Percentiles rank a stretch among this genome's conserved stretches.
These are phyloP conservation scores for Halyomorpha halys DNA, from an alignment of 1,140 invertebrate species.

Conservation along the genomic window DNA sequence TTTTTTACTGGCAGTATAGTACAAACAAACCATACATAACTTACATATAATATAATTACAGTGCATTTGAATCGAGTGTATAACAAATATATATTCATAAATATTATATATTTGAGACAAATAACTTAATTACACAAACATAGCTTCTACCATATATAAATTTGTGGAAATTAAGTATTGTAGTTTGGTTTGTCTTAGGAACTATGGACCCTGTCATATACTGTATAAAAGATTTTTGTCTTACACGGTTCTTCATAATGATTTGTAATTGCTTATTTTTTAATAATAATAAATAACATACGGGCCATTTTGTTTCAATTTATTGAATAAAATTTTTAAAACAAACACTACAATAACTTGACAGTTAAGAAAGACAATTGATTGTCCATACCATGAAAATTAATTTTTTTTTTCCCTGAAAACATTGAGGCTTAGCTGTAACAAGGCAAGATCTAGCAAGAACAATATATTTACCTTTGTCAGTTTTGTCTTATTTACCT, in stretches of 20 bases:
- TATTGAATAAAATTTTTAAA: no score
- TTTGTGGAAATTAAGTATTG: slow-evolving; percentile 5
- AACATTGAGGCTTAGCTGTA: not conserved
- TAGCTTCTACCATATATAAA: not conserved
- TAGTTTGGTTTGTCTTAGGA: slow-evolving; percentile 9
- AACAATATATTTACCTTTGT: not conserved
- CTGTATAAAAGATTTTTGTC: not conserved
- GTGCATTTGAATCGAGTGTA: not conserved
- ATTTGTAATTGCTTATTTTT: no score
- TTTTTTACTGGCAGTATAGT: slow-evolving; percentile 1
- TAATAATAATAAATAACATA: no score
- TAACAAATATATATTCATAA: not conserved
- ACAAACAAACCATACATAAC: slow-evolving; percentile 7
- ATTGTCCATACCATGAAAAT: no score
- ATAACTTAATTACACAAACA: slow-evolving; percentile 9
- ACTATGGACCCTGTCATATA: slow-evolving; percentile 9
- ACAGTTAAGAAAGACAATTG: no score
- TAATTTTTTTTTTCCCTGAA: not conserved
- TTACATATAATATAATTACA: slow-evolving; percentile 5
- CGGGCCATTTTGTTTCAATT: no score
- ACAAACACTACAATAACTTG: no score
- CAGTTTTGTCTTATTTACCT: no score
- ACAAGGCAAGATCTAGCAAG: slow-evolving; percentile 8
- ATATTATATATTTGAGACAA: slow-evolving; percentile 3
- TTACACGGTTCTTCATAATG: not conserved